Evolutionary conservation across 1,140 invertebrate species (phyloP), one percentile per base, ranked within the genome.

Genomic region (Drosophila truncata): DNA sequence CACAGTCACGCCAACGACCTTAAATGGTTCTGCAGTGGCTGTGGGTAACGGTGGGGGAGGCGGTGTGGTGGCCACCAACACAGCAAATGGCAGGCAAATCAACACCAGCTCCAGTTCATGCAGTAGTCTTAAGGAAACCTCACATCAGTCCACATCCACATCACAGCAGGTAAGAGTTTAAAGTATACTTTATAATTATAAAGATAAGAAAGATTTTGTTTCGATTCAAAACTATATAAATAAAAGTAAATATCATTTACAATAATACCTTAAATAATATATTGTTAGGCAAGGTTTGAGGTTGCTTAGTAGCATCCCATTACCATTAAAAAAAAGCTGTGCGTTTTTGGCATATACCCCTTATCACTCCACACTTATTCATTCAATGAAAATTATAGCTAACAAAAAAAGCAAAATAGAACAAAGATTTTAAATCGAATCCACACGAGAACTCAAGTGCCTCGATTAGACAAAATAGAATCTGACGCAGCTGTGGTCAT

Each of bases 101-200:
- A 93, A 93, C 52, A 88, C 92, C 41, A 93, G 91, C 59, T 88
- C 83, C 31, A 87, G 84, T 66, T 92, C 83, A 33, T 84, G 87
- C 79, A 93, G 92, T 93, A 93, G 92, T 70, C 79, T 93, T 91
- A 93, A 93, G 91, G 92, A 93, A 93, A 92, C 92, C 72, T 92
- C 85, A 65, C 86, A 79, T 72, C 85, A 91, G 39, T 86, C 86
- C 65, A 91, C 92, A 78, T 92, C 91, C 81, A 92, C 91, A 66
- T 92, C 92, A 70, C 92, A 93, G 76, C 92, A 93, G 92, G 92
- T 92, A 55, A 86, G 76, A 25, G 4, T 9, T 16, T 3, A 14
- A 31, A 31, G 6, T n/a, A 7, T 46, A 46, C 5, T 11, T 20
- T 0, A n/a, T n/a, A n/a, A n/a, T 4, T 14, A 14, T 14, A 7